Conservation (phyloP, 2,797 vertebrate genomes). For the Smutsia temminckii region DNA sequence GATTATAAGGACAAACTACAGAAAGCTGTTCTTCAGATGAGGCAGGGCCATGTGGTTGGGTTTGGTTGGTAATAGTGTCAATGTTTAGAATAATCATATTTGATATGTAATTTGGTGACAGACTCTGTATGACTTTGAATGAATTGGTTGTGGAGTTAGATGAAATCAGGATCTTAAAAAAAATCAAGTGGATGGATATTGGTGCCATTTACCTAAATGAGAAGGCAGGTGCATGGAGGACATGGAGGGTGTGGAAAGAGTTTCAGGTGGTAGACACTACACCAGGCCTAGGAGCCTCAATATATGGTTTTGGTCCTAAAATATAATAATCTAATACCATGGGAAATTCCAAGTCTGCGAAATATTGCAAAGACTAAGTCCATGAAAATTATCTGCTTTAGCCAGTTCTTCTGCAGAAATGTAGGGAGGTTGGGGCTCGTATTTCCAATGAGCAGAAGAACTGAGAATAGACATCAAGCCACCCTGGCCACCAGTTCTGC, state of each 20-base stretch:
- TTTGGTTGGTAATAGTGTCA: neutral
- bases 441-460: neutral
- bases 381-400: neutral
- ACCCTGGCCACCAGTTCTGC: neutral
- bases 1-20: neutral
- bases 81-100: neutral
- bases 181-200: neutral
- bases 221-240: neutral
- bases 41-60: rapidly evolving
- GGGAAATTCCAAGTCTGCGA: neutral
- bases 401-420: neutral
- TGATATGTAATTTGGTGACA: neutral
- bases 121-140: neutral
- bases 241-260: too few relatives aligned
- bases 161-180: neutral
- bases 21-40: neutral
- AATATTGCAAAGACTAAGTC: neutral
- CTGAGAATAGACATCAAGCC: neutral
- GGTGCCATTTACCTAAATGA: neutral
- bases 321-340: neutral
- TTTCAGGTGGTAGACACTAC: neutral
- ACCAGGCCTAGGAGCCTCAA: neutral
- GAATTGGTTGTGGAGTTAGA: neutral
- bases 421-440: neutral
- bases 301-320: neutral